These are phyloP conservation scores for Pyrocoelia pectoralis DNA, from an alignment of 2,888 invertebrate species.

Conservation along the genomic window DNA sequence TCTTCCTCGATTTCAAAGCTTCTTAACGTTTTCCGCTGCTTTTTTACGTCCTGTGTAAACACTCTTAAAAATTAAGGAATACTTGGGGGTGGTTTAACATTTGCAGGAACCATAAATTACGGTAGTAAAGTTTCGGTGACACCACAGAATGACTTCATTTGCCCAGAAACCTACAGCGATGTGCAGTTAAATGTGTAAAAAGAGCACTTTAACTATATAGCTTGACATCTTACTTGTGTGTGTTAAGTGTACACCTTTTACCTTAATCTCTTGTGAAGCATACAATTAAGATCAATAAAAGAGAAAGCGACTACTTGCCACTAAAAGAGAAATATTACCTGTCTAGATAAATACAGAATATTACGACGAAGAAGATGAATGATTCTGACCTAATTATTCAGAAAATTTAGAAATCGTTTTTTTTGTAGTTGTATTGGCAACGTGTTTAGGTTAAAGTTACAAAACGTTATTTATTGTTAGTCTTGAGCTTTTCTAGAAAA, in stretches of 20 bases:
- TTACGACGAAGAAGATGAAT: neutral
- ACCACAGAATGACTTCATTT: neutral
- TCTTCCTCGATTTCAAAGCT: too few relatives aligned
- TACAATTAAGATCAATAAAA: slow-evolving; percentile 1
- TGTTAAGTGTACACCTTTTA: neutral
- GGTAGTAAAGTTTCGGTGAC: neutral
- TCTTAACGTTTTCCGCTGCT: too few relatives aligned
- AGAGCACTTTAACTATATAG: neutral
- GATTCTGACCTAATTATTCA: slow-evolving; percentile 1
- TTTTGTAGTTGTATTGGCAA: neutral
- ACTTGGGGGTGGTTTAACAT: neutral
- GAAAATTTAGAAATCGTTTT: neutral
- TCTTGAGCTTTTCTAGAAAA: too few relatives aligned
- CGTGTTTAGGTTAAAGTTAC: neutral
- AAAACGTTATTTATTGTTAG: too few relatives aligned
- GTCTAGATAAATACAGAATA: neutral
- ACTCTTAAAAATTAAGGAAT: too few relatives aligned
- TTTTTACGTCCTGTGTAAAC: too few relatives aligned
- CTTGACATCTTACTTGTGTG: neutral
- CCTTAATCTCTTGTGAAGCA: neutral
- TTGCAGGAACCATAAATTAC: neutral
- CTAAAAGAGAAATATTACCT: neutral
- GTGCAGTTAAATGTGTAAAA: neutral
- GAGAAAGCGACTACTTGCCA: neutral
- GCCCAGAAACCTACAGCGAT: neutral